Conservation (phyloP, 2,797 vertebrate genomes). For the Garrulus glandarius region DNA sequence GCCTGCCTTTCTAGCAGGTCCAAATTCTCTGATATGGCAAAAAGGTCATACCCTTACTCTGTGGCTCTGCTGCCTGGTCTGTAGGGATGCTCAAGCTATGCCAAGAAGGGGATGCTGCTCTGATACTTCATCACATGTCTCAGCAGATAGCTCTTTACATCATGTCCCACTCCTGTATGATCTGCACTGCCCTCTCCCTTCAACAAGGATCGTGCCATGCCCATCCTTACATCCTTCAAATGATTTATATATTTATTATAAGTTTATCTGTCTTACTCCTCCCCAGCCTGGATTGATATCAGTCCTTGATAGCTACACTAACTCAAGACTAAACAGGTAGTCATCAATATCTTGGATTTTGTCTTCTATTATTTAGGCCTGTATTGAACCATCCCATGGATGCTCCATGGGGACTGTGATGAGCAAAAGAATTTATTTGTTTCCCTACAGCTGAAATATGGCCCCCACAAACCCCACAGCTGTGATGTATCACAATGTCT, state of each 20-base stretch:
- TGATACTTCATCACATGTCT: neutral
- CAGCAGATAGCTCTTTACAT: neutral
- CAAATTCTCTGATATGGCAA: neutral
- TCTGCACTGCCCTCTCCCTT: neutral
- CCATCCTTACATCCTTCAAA: neutral
- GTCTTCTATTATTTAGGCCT: conserved; percentile 8
- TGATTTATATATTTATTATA: neutral
- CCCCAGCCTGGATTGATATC: neutral
- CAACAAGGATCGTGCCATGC: neutral
- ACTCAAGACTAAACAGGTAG: neutral
- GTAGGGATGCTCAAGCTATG: neutral
- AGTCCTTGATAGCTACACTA: neutral
- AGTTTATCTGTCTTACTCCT: neutral
- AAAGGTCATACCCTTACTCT: neutral
- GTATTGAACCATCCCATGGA: neutral
- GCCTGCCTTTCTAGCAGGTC: neutral
- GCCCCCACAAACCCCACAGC: neutral
- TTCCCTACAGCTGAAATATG: neutral
- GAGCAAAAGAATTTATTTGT: neutral
- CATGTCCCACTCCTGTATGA: neutral
- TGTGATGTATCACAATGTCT: neutral
- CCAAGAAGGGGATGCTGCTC: neutral
- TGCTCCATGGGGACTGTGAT: neutral
- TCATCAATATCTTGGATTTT: neutral
- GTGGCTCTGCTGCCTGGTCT: neutral